Evolutionary conservation across 2,113 vertebrate genomes (phyloP).

Genomic region (Neolamprologus modestus): DNA sequence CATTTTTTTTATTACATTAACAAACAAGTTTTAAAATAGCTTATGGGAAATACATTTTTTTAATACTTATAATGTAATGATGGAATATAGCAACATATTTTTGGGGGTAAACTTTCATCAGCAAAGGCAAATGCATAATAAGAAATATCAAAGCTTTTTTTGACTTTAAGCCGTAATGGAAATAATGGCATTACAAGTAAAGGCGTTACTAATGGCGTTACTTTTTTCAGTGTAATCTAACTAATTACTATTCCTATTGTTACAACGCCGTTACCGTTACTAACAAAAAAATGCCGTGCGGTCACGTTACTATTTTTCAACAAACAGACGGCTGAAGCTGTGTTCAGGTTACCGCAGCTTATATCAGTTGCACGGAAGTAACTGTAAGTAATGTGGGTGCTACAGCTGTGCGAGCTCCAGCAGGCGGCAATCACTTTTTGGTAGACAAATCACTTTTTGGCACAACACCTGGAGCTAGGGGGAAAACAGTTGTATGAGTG

Average conservation of each 20-base stretch:
- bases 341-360: background rate
- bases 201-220: background rate
- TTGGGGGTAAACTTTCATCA: accelerated
- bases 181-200: background rate
- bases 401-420: background rate
- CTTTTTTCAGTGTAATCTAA: background rate
- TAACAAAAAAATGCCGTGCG: accelerated
- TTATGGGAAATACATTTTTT: accelerated
- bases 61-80: background rate
- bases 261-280: background rate
- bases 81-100: background rate
- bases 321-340: background rate
- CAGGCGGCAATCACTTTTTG: accelerated
- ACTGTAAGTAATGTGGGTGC: accelerated
- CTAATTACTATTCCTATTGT: background rate
- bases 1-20: background rate
- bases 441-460: background rate
- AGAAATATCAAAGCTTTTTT: background rate
- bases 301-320: background rate
- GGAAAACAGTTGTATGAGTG: accelerated
- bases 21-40: background rate
- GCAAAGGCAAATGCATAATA: background rate
- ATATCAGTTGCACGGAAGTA: background rate
- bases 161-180: background rate
- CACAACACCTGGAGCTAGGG: no score